These are phyloP conservation scores for Gymnobelideus leadbeateri DNA, from an alignment of 2,113 vertebrate genomes.

Conservation along the genomic window DNA sequence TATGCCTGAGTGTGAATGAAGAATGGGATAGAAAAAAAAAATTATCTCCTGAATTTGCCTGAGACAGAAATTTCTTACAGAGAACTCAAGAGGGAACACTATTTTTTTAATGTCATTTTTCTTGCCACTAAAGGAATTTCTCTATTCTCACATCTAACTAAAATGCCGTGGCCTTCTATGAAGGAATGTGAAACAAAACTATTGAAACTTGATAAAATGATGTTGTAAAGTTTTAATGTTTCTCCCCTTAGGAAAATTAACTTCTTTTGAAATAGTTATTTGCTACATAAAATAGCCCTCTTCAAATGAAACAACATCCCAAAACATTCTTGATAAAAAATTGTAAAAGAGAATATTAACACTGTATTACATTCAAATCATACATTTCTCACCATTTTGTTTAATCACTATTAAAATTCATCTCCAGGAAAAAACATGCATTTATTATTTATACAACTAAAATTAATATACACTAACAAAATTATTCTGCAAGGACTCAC, in stretches of 20 bases:
- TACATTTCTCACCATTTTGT: constrained; percentile 7
- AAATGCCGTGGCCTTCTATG: constrained; percentile 12
- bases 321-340: background rate
- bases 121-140: background rate
- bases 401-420: constrained; percentile 45
- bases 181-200: background rate
- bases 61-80: background rate
- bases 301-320: constrained; percentile 15
- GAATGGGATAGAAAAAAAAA: background rate
- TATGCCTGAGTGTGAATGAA: background rate
- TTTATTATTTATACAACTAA: constrained; percentile 28
- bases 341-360: constrained; percentile 1
- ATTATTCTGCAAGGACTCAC: constrained; percentile 81
- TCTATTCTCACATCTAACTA: background rate
- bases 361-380: background rate
- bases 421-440: constrained; percentile 17
- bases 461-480: constrained; percentile 5
- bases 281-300: background rate
- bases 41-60: background rate
- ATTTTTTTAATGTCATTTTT: background rate
- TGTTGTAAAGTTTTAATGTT: background rate
- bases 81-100: background rate
- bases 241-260: background rate
- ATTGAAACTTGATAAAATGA: background rate
- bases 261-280: too few species aligned